Conservation (phyloP, 2,888 invertebrate genomes). For the Caenorhabditis doughertyi region DNA sequence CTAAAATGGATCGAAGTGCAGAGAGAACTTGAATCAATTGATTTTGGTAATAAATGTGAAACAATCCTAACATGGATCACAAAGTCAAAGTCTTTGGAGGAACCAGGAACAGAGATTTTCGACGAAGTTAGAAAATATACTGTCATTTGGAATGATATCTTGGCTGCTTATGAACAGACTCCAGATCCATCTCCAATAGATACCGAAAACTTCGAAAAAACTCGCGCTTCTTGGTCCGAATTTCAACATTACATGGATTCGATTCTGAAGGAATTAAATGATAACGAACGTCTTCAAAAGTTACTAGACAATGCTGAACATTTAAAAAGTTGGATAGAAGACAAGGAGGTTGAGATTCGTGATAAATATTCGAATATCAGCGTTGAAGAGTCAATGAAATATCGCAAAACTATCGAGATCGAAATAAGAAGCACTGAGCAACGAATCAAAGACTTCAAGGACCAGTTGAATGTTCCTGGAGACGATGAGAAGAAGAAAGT, state of each 20-base stretch:
- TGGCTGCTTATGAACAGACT: constrained; percentile 19
- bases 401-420: constrained; percentile 55
- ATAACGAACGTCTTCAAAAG: constrained; percentile 42
- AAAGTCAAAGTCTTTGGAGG: constrained; percentile 6
- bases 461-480: background rate
- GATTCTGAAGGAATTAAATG: constrained; percentile 35
- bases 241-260: constrained; percentile 41
- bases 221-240: constrained; percentile 17
- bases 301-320: constrained; percentile 44
- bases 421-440: constrained; percentile 42
- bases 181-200: constrained; percentile 26
- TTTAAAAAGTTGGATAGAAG: constrained; percentile 37
- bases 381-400: constrained; percentile 52
- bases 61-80: constrained; percentile 38
- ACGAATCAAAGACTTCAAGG: constrained; percentile 24
- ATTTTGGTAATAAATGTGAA: constrained; percentile 31
- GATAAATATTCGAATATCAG: constrained; percentile 47
- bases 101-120: constrained; percentile 20
- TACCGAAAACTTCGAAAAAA: constrained; percentile 12
- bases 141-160: constrained; percentile 50
- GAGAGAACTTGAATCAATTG: constrained; percentile 37
- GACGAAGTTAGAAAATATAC: constrained; percentile 52
- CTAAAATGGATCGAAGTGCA: constrained; percentile 5
- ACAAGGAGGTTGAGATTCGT: constrained; percentile 41
- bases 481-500: background rate